Evolutionary conservation across 2,797 vertebrate genomes (phyloP).

Genomic region (Numenius phaeopus): DNA sequence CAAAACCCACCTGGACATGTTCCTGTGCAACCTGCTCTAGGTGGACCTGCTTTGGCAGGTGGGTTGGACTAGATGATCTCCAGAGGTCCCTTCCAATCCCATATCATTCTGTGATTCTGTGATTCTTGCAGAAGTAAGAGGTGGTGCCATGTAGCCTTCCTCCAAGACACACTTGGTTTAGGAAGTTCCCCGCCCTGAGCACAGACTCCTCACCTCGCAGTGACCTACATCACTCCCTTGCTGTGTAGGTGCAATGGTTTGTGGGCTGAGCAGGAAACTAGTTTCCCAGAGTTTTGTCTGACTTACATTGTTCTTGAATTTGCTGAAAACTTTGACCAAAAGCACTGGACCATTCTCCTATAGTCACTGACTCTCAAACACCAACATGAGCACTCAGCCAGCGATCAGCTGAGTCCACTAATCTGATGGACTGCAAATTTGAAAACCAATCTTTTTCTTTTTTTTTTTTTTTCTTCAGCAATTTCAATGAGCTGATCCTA

Average conservation of each 20-base stretch:
- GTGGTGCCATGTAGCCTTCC: accelerated
- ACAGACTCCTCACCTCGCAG: neutral
- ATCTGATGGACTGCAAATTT: neutral
- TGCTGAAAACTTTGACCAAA: neutral
- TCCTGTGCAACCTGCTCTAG: too few relatives aligned
- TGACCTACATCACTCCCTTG: neutral
- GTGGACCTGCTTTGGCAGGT: too few relatives aligned
- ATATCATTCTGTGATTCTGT: too few relatives aligned
- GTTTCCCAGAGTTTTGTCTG: neutral
- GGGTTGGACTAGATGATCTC: too few relatives aligned
- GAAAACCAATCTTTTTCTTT: neutral
- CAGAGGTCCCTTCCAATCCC: too few relatives aligned
- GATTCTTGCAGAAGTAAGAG: neutral
- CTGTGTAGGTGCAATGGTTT: neutral
- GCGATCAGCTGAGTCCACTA: neutral
- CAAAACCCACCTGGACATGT: too few relatives aligned
- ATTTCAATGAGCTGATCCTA: neutral
- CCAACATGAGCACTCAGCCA: neutral
- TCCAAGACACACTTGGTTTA: neutral
- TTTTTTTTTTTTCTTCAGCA: too few relatives aligned
- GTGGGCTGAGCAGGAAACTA: neutral
- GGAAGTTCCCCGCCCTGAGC: neutral
- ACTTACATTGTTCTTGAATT: neutral
- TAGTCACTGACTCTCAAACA: neutral
- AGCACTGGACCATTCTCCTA: neutral